phyloP scores from a whole-genome alignment of 2,888 invertebrate genomes.

The Mechanitis messenoides region DNA sequence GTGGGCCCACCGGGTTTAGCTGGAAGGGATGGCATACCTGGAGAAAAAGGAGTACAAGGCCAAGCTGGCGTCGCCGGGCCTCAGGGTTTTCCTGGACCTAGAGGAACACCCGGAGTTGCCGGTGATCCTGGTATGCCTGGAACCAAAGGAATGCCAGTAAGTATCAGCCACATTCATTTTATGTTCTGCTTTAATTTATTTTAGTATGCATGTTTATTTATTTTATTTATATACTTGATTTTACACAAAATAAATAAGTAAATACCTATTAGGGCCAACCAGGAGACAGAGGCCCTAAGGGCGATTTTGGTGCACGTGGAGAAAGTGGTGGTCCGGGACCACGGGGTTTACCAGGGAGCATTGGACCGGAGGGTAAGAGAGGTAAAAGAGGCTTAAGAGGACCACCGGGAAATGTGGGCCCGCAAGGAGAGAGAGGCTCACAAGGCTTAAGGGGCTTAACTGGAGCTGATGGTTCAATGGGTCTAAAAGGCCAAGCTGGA shows the following conservation, averaged over 20 bases:
- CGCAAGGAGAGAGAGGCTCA: conserved; percentile 83
- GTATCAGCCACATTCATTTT: conserved; percentile 22
- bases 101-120: conserved; percentile 84
- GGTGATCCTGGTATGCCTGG: conserved; percentile 86
- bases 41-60: conserved; percentile 88
- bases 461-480: conserved; percentile 85
- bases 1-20: conserved; percentile 83
- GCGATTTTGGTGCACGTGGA: conserved; percentile 86
- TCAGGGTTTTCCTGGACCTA: conserved; percentile 88
- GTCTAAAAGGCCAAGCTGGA: conserved; percentile 84
- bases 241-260: background rate
- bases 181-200: too few species aligned
- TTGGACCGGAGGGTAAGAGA: conserved; percentile 87
- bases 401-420: conserved; percentile 83
- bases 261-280: conserved; percentile 77
- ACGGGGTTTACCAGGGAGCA: conserved; percentile 83
- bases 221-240: conserved; percentile 1
- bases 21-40: conserved; percentile 88
- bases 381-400: conserved; percentile 87
- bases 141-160: conserved; percentile 84
- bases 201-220: too few species aligned
- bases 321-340: conserved; percentile 84
- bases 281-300: conserved; percentile 88
- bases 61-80: conserved; percentile 83
- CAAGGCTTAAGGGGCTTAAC: conserved; percentile 82